Evolutionary conservation across 2,113 vertebrate genomes (phyloP).

Genomic region (Saimiri boliviensis): DNA sequence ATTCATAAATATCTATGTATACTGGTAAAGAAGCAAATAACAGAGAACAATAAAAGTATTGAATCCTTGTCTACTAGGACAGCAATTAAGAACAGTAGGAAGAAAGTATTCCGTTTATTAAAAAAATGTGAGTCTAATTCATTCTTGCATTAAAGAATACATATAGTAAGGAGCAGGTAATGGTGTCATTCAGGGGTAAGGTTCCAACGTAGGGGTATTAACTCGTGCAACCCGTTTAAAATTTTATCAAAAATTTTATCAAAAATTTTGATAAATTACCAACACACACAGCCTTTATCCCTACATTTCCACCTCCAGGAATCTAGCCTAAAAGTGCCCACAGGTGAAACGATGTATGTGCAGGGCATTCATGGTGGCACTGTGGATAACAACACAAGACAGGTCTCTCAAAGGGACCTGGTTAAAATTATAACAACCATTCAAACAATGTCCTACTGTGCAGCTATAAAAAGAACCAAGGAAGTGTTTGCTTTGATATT

Average conservation of each 20-base stretch:
- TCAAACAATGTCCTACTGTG: not conserved
- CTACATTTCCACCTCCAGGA: not conserved
- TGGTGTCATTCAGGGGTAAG: not conserved
- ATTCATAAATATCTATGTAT: slow-evolving; percentile 47
- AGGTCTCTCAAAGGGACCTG: not conserved
- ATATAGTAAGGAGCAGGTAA: no score
- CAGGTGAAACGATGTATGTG: not conserved
- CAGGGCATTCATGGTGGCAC: not conserved
- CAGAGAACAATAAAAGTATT: slow-evolving; percentile 36
- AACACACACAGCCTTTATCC: not conserved
- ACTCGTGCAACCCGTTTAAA: not conserved
- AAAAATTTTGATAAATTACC: no score
- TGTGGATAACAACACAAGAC: not conserved
- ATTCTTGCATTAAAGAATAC: not conserved
- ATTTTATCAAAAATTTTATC: no score
- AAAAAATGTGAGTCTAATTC: slow-evolving; percentile 12
- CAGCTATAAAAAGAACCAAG: not conserved
- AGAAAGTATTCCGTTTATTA: not conserved
- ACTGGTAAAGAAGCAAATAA: slow-evolving; percentile 22
- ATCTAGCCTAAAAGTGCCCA: not conserved
- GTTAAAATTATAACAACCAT: not conserved
- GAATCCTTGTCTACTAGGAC: slow-evolving; percentile 36
- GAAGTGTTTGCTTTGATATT: not conserved
- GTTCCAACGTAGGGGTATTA: not conserved
- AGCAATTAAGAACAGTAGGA: slow-evolving; percentile 6